Conservation (phyloP, 2,797 vertebrate species). For the Enteromius unitaeniatus region DNA sequence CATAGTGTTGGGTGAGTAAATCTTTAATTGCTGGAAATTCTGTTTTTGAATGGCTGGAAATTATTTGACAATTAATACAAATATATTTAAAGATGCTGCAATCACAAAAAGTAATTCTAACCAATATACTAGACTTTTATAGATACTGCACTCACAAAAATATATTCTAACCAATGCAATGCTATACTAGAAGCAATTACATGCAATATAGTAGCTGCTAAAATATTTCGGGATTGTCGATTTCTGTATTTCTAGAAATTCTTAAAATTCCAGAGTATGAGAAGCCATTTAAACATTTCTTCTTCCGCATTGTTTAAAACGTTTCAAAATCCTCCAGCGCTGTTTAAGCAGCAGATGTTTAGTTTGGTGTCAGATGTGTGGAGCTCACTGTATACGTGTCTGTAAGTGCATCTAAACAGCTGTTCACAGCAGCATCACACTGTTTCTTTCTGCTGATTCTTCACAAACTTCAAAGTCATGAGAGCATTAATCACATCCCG, state of each 20-base stretch:
- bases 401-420: slow-evolving; percentile 54
- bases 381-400: background rate
- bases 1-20: too few relatives aligned
- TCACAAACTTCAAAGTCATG: slow-evolving; percentile 67
- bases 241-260: background rate
- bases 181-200: background rate
- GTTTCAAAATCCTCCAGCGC: background rate
- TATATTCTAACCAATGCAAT: background rate
- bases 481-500: slow-evolving; percentile 65
- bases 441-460: slow-evolving; percentile 11
- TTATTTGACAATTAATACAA: too few relatives aligned
- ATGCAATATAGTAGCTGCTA: background rate
- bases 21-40: too few relatives aligned
- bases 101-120: too few relatives aligned
- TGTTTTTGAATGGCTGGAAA: too few relatives aligned
- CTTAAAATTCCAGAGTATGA: background rate
- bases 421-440: slow-evolving; percentile 63
- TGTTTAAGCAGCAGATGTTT: background rate
- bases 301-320: background rate
- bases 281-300: background rate
- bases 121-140: too few relatives aligned
- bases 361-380: background rate
- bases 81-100: too few relatives aligned
- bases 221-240: background rate
- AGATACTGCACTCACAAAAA: too few relatives aligned